A percentile compares a stretch with the other conserved stretches of the same genome.
Evolutionary conservation across 2,888 invertebrate genomes (phyloP).

Genomic region (Tridacna crocea): DNA sequence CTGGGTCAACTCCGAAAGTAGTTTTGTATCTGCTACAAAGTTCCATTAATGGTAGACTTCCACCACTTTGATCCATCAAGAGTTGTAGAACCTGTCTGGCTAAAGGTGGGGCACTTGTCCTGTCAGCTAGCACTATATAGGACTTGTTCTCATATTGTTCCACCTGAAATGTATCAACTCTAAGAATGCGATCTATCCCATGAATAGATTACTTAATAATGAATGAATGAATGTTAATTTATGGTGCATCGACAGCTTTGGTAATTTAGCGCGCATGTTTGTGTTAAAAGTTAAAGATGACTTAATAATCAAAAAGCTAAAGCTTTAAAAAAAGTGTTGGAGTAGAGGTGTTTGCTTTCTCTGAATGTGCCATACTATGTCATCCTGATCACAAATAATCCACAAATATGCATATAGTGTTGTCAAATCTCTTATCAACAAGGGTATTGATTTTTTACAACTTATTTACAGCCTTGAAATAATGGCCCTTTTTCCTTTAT

Average conservation of each 20-base stretch:
- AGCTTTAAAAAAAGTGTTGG: no score
- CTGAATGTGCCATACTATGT: no score
- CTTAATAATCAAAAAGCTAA: no score
- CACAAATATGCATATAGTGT: no score
- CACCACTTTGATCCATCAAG: constrained; percentile 87
- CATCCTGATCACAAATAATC: no score
- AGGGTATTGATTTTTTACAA: no score
- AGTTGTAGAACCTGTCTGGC: constrained; percentile 87
- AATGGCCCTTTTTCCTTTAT: not conserved
- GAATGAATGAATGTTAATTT: not conserved
- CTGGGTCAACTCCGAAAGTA: constrained; percentile 71
- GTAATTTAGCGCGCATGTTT: not conserved
- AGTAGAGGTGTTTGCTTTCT: no score
- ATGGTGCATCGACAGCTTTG: no score
- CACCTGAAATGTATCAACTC: constrained; percentile 82
- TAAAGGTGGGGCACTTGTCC: constrained; percentile 85
- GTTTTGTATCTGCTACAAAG: constrained; percentile 76
- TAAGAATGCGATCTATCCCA: not conserved
- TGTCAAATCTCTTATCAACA: no score
- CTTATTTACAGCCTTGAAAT: not conserved
- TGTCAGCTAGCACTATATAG: constrained; percentile 86
- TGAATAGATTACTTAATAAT: not conserved
- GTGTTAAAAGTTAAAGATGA: no score
- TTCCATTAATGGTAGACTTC: constrained; percentile 79
- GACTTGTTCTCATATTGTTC: constrained; percentile 83